A percentile compares a stretch with the other conserved stretches of the same genome.
phyloP scores from a whole-genome alignment of 2,113 vertebrate genomes.

The Campylomormyrus tamandua region DNA sequence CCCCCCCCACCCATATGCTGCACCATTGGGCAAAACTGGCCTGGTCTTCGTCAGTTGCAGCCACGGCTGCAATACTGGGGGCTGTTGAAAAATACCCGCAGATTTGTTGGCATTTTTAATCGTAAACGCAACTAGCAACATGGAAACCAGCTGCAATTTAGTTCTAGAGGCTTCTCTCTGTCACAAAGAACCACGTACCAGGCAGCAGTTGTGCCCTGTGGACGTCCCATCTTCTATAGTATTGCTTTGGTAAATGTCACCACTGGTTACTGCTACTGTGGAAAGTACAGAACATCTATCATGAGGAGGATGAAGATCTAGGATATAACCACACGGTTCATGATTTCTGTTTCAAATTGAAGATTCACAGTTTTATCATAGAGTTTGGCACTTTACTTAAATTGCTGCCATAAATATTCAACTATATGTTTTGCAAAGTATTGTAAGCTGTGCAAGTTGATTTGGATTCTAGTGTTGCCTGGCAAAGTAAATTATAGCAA shows the following conservation, averaged over 20 bases:
- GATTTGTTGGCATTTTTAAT: not conserved
- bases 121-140: not conserved
- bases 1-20: not conserved
- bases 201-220: not conserved
- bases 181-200: not conserved
- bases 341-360: not conserved
- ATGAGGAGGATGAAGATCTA: not conserved
- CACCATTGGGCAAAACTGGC: not conserved
- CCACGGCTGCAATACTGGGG: not conserved
- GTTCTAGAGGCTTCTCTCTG: not conserved
- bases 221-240: not conserved
- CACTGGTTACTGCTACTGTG: not conserved
- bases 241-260: not conserved
- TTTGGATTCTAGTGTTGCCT: not conserved
- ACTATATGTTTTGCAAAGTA: not conserved
- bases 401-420: slow-evolving; percentile 1
- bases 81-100: not conserved
- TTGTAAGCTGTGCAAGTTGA: not conserved
- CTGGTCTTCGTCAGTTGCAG: not conserved
- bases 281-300: not conserved
- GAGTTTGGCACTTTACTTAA: not conserved
- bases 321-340: not conserved
- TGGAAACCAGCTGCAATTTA: not conserved
- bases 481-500: not conserved
- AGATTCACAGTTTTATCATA: not conserved